Percentiles rank a stretch among this genome's conserved stretches.
These are phyloP conservation scores for Albula goreensis DNA, from an alignment of 2,113 vertebrate genomes.

Conservation along the genomic window DNA sequence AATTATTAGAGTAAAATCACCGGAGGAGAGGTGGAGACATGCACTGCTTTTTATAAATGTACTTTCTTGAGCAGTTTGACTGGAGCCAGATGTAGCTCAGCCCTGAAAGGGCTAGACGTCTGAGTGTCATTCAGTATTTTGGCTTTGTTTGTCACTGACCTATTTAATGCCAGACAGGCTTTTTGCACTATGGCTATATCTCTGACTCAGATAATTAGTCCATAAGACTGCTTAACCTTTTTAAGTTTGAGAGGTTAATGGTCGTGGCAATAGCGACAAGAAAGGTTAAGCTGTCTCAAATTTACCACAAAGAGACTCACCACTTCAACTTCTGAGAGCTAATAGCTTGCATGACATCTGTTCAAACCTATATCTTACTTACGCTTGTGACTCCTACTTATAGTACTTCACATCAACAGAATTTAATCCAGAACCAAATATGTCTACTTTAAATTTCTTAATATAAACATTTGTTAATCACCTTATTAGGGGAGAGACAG, in stretches of 20 bases:
- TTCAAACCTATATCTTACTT: too few relatives aligned
- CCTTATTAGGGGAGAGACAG: too few relatives aligned
- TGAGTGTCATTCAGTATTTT: conserved; percentile 18
- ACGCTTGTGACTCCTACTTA: too few relatives aligned
- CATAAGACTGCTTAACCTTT: conserved; percentile 32
- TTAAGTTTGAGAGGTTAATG: conserved; percentile 20
- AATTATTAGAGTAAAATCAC: too few relatives aligned
- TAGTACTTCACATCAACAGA: too few relatives aligned
- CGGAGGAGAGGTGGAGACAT: too few relatives aligned
- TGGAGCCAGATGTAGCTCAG: not conserved
- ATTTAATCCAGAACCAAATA: too few relatives aligned
- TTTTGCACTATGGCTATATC: conserved; percentile 7
- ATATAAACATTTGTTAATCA: too few relatives aligned
- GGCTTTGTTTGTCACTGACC: conserved; percentile 7
- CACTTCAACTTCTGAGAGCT: too few relatives aligned
- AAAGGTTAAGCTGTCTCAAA: conserved; percentile 8
- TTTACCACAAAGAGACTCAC: conserved; percentile 1
- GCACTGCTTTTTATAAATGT: not conserved
- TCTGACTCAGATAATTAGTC: conserved; percentile 19
- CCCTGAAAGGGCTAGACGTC: not conserved
- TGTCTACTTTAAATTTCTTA: too few relatives aligned
- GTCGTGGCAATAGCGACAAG: not conserved
- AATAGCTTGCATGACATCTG: not conserved
- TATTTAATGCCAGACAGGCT: conserved; percentile 14
- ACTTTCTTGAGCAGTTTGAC: not conserved